Base-by-base conservation (phyloP, 2,113 vertebrate species). In the Oplegnathus fasciatus region DNA sequence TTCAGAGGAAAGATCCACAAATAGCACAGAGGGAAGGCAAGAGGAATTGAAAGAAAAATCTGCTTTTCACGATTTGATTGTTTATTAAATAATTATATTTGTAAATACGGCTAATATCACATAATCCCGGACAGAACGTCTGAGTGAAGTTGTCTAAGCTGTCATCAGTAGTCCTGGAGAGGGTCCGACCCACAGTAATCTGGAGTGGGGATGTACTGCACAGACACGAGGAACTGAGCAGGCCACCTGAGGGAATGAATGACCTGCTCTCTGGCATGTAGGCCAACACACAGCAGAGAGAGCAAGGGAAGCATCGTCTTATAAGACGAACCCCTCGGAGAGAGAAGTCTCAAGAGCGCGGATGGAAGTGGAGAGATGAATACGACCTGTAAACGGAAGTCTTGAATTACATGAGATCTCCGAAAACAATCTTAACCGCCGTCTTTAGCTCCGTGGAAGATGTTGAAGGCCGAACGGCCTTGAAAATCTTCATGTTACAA, bases 1-100 rank as follows among this genome's bases (percentile, higher is more conserved):
- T 70, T 85, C 20, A 46, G 42, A 83, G 82, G 67, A 85, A 92
- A 82, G 40, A 84, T 72, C 86, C 88, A 83, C 78, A 93, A 90
- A 92, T 91, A 93, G 90, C 73, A 24, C 48, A 9, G 42, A 61
- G 26, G 55, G 22, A 73, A 28, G 67, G 74, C 69, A 57, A 80
- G 55, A 76, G 58, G 72, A 75, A 80, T 76, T 66, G 32, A 88
- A 61, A 85, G 34, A 68, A 68, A 3, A 26, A 9, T 34, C 37
- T 52, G 54, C 62, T 48, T 65, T 26, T 28, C 17, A 64, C 0
- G 10, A 57, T 34, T 55, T 26, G 42, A 66, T 34, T 65, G 48
- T 52, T 78, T 82, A 32, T 84, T 57, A 30, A 62, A 75, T 55
- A 32, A 54, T 52, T 76, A 11, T 9, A 69, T 34, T 32, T 42